Percentiles rank a stretch among this genome's conserved stretches.
phyloP scores from a whole-genome alignment of 2,797 vertebrate species.

The Malacoraja senta region DNA sequence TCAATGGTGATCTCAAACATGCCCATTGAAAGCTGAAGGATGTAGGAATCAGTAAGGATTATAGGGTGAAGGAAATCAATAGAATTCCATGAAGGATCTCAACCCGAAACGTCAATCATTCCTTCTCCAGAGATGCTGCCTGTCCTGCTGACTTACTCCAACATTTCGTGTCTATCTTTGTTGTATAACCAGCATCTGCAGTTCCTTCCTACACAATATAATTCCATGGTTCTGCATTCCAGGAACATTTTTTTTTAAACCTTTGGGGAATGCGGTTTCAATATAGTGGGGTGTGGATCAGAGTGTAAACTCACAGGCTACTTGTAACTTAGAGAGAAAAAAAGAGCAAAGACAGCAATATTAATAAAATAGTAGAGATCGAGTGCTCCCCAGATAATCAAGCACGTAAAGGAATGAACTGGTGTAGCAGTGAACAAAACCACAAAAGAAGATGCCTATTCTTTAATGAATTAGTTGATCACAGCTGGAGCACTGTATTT shows the following conservation, averaged over 20 bases:
- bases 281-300: background rate
- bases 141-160: too few relatives aligned
- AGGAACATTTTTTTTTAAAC: background rate
- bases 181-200: too few relatives aligned
- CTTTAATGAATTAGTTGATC: background rate
- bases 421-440: background rate
- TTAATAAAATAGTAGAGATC: background rate
- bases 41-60: background rate
- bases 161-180: too few relatives aligned
- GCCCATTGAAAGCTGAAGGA: background rate
- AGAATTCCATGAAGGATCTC: too few relatives aligned
- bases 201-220: too few relatives aligned
- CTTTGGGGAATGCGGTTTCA: background rate
- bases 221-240: background rate
- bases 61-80: too few relatives aligned
- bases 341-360: background rate
- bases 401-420: background rate
- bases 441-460: background rate
- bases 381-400: background rate
- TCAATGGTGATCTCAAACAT: background rate
- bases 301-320: background rate
- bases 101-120: too few relatives aligned
- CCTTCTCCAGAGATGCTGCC: too few relatives aligned
- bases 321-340: background rate
- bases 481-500: background rate